A percentile compares a stretch with the other conserved stretches of the same genome.
These are phyloP conservation scores for Armadillidium nasatum DNA, from an alignment of 1,140 invertebrate genomes.

Conservation along the genomic window DNA sequence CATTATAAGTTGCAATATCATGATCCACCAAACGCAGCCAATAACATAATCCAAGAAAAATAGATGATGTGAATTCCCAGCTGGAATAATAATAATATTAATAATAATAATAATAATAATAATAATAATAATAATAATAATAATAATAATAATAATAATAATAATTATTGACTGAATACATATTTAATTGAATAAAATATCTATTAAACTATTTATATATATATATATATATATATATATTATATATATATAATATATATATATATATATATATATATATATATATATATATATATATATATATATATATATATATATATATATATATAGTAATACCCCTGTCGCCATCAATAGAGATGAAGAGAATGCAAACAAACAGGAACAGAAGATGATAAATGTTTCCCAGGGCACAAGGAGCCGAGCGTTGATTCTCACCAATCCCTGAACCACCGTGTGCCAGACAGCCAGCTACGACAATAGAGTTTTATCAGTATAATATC, in stretches of 20 bases:
- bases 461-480: slow-evolving; percentile 61
- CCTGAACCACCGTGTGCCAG: slow-evolving; percentile 72
- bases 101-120: slow-evolving; percentile 26
- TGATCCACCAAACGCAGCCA: slow-evolving; percentile 79
- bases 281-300: too few relatives aligned
- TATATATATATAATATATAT: too few relatives aligned
- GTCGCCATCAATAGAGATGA: slow-evolving; percentile 83
- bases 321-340: slow-evolving; percentile 58
- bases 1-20: slow-evolving; percentile 69
- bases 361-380: slow-evolving; percentile 73
- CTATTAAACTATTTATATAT: too few relatives aligned
- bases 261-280: too few relatives aligned
- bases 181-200: too few relatives aligned
- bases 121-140: slow-evolving; percentile 16
- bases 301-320: too few relatives aligned
- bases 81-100: slow-evolving; percentile 52
- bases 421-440: slow-evolving; percentile 69
- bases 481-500: not conserved
- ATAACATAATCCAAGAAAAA: slow-evolving; percentile 75
- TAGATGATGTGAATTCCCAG: slow-evolving; percentile 77
- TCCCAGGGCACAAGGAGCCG: slow-evolving; percentile 68
- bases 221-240: too few relatives aligned
- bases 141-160: too few relatives aligned
- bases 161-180: too few relatives aligned
- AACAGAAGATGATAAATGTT: slow-evolving; percentile 78